Evolutionary conservation across 2,113 vertebrate species (phyloP), one percentile per base, ranked within the genome.

Genomic region (Albula glossodonta): DNA sequence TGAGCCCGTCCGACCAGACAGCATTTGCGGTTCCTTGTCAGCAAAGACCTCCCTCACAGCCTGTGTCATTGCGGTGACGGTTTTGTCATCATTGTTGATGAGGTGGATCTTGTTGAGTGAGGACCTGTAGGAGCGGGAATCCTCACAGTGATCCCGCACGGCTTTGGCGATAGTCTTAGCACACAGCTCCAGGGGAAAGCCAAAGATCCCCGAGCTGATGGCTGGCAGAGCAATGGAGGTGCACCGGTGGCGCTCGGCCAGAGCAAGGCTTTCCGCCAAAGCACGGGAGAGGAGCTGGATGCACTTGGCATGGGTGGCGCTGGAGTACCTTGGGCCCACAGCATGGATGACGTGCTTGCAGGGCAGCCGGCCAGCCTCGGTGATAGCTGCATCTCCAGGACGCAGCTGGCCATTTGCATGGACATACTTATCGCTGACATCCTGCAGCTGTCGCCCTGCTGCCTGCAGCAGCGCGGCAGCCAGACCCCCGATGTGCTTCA

Each of bases 341-440:
- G 97, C 95, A 0, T 99, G 97, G 8, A 99, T 90, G 1, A 99
- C 89, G 0, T 92, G 91, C 78, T 88, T 95, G 89, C 95, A 99
- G 0, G 96, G 96, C 0, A 99, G 95, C 0, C 83, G 93, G 0
- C 95, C 95, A 0, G 96, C 90, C 0, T 87, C 85, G 0, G 96
- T 96, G 9, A 94, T 88, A 25, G 94, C 7, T 0, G 93, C 94
- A 0, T 78, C 2, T 0, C 97, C 96, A 0, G 95, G 79, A 0
- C 50, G 82, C 0, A 98, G 7, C 0, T 0, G 19, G 5, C 96
- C 95, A 0, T 52, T 0, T 19, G 0, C 84, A 78, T 13, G 78
- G 5, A 95, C 81, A 10, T 96, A 89, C 3, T 77, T 85, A 0
- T 96, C 63, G 9, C 96, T 96, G 48, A 91, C 90, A 0, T 5